phyloP scores from a whole-genome alignment of 2,113 vertebrate genomes.

The Psittacula cyanocephala region DNA sequence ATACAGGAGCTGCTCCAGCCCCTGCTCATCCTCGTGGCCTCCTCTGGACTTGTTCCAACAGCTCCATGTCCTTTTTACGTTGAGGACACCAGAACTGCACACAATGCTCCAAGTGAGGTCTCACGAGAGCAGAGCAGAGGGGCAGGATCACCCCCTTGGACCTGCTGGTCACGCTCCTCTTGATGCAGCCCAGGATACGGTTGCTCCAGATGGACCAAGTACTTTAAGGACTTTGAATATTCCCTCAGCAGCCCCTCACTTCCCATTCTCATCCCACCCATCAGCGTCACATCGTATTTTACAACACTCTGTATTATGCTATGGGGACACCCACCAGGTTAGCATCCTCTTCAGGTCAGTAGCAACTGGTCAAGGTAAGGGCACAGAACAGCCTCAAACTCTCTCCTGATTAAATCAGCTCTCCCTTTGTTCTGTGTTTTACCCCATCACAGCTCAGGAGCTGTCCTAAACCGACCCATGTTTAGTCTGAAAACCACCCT shows the following conservation, averaged over 20 bases:
- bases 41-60: too few species aligned
- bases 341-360: neutral
- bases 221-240: neutral
- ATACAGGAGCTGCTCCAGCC: too few species aligned
- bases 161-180: too few species aligned
- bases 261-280: neutral
- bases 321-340: neutral
- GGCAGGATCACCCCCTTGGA: too few species aligned
- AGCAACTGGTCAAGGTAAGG: neutral
- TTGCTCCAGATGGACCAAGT: neutral
- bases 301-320: rapidly evolving
- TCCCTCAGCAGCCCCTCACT: neutral
- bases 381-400: neutral
- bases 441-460: neutral
- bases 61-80: too few species aligned
- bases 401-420: neutral
- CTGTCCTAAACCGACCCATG: neutral
- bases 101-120: too few species aligned
- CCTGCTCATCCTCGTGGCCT: too few species aligned
- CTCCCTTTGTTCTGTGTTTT: neutral
- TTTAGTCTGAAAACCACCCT: neutral
- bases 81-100: too few species aligned
- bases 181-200: too few species aligned
- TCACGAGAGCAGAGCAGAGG: too few species aligned
- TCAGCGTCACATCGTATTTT: neutral